Evolutionary conservation across 2,888 invertebrate species (phyloP).

Genomic region (Drosophila incognita): DNA sequence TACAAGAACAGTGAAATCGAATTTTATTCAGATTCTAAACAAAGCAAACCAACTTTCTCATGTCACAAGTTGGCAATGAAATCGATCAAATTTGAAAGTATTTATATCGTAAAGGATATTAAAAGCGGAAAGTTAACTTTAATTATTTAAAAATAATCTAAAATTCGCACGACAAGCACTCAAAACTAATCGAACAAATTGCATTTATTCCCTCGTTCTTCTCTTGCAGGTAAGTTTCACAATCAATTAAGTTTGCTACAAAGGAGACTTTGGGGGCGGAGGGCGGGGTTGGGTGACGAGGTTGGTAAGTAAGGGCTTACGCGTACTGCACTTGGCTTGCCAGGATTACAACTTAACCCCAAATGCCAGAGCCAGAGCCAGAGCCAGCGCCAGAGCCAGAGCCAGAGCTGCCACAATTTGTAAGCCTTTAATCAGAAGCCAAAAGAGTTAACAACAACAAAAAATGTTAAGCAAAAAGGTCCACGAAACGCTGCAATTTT

Average conservation of each 20-base stretch:
- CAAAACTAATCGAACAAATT: slow-evolving; percentile 10
- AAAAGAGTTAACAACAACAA: slow-evolving; percentile 1
- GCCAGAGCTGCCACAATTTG: slow-evolving; percentile 9
- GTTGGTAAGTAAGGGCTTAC: slow-evolving; percentile 27
- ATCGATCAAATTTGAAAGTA: background rate
- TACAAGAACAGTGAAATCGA: background rate
- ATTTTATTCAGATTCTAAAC: background rate
- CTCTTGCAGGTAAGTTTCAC: slow-evolving; percentile 58
- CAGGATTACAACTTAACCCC: slow-evolving; percentile 21
- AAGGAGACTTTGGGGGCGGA: background rate
- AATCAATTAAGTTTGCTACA: slow-evolving; percentile 44
- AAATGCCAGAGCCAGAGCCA: background rate
- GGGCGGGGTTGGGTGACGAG: background rate
- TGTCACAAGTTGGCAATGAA: background rate
- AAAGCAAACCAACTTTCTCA: background rate
- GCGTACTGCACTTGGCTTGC: slow-evolving; percentile 6
- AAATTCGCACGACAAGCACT: background rate
- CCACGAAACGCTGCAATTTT: slow-evolving; percentile 56
- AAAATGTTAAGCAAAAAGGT: slow-evolving; percentile 1
- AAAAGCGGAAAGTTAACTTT: background rate
- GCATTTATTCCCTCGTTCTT: slow-evolving; percentile 12
- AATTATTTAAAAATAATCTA: background rate
- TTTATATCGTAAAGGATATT: background rate
- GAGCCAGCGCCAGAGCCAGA: background rate
- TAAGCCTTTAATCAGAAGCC: slow-evolving; percentile 34